These are phyloP conservation scores for Piaya cayana DNA, from an alignment of 2,113 vertebrate genomes.

Conservation along the genomic window DNA sequence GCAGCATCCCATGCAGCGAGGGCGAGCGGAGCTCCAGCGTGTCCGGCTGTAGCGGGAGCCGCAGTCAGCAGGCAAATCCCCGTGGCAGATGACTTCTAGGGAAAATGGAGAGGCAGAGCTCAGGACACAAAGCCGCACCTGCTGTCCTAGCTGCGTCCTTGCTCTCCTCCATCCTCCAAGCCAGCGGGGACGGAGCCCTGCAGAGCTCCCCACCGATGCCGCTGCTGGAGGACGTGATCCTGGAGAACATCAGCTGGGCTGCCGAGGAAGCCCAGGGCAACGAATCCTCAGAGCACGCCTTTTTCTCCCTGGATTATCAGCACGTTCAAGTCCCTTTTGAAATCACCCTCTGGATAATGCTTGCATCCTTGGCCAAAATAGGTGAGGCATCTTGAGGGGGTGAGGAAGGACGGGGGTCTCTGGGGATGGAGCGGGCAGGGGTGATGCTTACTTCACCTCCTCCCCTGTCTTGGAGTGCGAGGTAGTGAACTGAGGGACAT, in stretches of 20 bases:
- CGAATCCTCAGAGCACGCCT: not conserved
- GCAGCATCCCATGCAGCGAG: rapidly evolving
- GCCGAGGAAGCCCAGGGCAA: not conserved
- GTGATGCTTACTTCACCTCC: not conserved
- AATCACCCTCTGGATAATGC: conserved; percentile 86
- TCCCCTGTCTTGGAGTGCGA: not conserved
- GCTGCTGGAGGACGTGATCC: not conserved
- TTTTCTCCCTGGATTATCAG: conserved; percentile 84
- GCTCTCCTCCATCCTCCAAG: not conserved
- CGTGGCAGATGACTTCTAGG: rapidly evolving
- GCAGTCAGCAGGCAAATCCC: not conserved
- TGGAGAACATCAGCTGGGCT: conserved; percentile 31
- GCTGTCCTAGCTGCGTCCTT: not conserved
- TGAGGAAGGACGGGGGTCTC: not conserved
- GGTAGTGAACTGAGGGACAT: too few relatives aligned
- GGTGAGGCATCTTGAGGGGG: conserved; percentile 58
- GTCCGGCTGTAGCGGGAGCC: not conserved
- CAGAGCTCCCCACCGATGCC: not conserved
- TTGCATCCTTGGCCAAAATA: conserved; percentile 86
- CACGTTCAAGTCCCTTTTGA: conserved; percentile 84
- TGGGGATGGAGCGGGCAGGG: not conserved
- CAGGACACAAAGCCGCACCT: not conserved
- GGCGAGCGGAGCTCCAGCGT: rapidly evolving
- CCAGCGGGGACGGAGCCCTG: not conserved
- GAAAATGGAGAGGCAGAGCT: not conserved